Percentiles rank a stretch among this genome's conserved stretches.
phyloP scores from a whole-genome alignment of 2,888 invertebrate genomes.

The Eupithecia tripunctaria region DNA sequence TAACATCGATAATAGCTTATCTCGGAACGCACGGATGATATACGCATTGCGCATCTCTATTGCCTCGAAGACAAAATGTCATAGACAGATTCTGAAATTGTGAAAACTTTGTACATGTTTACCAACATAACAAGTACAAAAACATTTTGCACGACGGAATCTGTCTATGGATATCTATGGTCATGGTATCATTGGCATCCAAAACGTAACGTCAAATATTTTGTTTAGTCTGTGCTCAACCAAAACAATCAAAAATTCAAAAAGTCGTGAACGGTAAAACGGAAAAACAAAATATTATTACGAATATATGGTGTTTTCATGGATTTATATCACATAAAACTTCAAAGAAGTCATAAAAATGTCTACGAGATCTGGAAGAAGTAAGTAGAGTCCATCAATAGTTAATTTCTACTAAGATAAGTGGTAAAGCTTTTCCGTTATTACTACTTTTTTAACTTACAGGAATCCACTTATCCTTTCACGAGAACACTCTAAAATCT shows the following conservation, averaged over 20 bases:
- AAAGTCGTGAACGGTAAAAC: constrained; percentile 54
- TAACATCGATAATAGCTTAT: no score
- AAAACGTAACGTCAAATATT: background rate
- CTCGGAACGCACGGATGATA: no score
- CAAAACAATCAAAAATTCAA: constrained; percentile 35
- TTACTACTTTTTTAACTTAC: constrained; percentile 43
- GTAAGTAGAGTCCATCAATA: constrained; percentile 56
- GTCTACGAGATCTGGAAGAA: constrained; percentile 78
- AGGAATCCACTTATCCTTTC: constrained; percentile 67
- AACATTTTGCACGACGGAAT: no score
- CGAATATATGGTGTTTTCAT: constrained; percentile 15
- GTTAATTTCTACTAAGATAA: background rate
- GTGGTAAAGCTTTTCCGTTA: background rate
- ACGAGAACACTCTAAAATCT: constrained; percentile 45
- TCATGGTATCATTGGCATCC: background rate
- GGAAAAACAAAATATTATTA: constrained; percentile 45
- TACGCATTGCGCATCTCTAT: no score
- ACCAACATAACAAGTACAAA: no score
- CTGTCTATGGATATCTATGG: no score
- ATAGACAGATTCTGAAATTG: no score
- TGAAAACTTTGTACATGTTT: no score
- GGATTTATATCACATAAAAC: constrained; percentile 4
- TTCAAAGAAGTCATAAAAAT: constrained; percentile 47
- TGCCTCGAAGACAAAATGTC: no score
- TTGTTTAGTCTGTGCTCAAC: background rate